A percentile compares a stretch with the other conserved stretches of the same genome.
phyloP scores from a whole-genome alignment of 2,797 vertebrate species.

The Mormyrus hasselquistii region DNA sequence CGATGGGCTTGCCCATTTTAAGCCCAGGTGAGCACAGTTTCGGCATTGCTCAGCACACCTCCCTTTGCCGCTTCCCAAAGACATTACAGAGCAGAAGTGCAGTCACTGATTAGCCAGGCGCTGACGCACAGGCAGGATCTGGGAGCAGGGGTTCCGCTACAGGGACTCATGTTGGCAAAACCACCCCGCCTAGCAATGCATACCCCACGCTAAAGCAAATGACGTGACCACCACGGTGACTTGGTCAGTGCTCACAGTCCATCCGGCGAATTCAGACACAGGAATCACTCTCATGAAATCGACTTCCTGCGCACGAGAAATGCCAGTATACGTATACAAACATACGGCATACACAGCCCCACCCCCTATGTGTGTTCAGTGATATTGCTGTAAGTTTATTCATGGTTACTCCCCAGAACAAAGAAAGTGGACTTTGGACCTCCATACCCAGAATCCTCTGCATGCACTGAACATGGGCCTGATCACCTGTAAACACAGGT shows the following conservation, averaged over 20 bases:
- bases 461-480: background rate
- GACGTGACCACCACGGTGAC: background rate
- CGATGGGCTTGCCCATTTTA: background rate
- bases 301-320: background rate
- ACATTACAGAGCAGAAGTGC: background rate
- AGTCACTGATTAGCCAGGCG: background rate
- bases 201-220: background rate
- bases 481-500: background rate
- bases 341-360: background rate
- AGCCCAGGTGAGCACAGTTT: background rate
- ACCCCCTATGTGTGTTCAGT: background rate
- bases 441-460: background rate
- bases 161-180: background rate
- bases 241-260: background rate
- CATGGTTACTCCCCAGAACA: background rate
- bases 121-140: background rate
- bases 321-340: constrained; percentile 2
- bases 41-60: background rate
- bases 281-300: background rate
- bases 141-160: background rate
- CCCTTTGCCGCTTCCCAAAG: background rate
- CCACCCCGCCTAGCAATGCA: background rate
- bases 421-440: background rate
- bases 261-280: background rate
- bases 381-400: background rate